phyloP scores from a whole-genome alignment of 2,113 vertebrate genomes.

The Glaucomys volans region DNA sequence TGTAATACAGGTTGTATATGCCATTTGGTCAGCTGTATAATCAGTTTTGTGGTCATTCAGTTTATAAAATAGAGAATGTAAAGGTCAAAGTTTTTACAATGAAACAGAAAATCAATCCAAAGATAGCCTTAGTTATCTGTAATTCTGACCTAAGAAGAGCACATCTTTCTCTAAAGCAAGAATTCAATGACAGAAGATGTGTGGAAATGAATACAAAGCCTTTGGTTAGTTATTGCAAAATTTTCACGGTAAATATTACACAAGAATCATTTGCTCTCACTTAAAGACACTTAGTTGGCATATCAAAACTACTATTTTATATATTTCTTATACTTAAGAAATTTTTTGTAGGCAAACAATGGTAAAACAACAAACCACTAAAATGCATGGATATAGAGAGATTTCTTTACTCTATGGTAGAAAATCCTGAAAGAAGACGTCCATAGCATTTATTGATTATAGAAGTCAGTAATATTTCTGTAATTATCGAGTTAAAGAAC shows the following conservation, averaged over 20 bases:
- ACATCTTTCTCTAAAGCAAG: not conserved
- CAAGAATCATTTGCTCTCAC: not conserved
- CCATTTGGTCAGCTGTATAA: not conserved
- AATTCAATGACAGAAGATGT: not conserved
- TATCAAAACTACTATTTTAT: constrained; percentile 1
- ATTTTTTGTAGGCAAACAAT: constrained; percentile 25
- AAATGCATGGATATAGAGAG: not conserved
- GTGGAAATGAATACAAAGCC: not conserved
- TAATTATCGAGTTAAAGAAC: not conserved
- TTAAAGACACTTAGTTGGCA: not conserved
- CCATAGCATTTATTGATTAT: not conserved
- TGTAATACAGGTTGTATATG: not conserved
- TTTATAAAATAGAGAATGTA: constrained; percentile 43
- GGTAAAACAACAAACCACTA: not conserved
- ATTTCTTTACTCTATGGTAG: not conserved
- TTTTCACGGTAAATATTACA: not conserved
- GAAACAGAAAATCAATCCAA: constrained; percentile 7
- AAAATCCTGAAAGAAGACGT: constrained; percentile 29
- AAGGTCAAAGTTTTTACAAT: not conserved
- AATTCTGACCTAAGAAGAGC: not conserved
- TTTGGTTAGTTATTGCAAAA: not conserved
- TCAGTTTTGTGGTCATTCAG: not conserved
- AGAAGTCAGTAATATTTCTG: not conserved
- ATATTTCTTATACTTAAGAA: not conserved
- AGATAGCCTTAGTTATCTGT: not conserved